A percentile compares a stretch with the other conserved stretches of the same genome.
These are phyloP conservation scores for Ophion obscuratus DNA, from an alignment of 2,888 invertebrate genomes.

Conservation along the genomic window DNA sequence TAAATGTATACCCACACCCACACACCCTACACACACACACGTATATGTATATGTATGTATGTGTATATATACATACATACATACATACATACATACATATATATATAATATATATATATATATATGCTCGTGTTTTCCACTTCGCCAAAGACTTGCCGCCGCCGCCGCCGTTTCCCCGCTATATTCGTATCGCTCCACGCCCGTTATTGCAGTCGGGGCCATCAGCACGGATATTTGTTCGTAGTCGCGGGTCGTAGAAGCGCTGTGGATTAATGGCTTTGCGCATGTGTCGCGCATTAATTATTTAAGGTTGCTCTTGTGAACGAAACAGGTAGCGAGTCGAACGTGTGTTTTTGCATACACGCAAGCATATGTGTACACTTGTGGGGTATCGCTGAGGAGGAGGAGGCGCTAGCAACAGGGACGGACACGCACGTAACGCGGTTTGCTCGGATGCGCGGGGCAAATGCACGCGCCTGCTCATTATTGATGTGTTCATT, in stretches of 20 bases:
- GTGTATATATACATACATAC: too few relatives aligned
- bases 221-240: slow-evolving; percentile 58
- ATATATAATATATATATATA: too few relatives aligned
- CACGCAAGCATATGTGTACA: not conserved
- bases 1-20: too few relatives aligned
- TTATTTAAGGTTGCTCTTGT: slow-evolving; percentile 68
- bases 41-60: not conserved
- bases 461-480: not conserved
- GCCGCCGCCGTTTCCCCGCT: too few relatives aligned
- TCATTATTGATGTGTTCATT: not conserved
- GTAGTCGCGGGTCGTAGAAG: slow-evolving; percentile 63
- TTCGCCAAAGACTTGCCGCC: too few relatives aligned
- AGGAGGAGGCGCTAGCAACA: slow-evolving; percentile 33
- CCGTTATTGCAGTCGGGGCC: too few relatives aligned
- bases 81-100: too few relatives aligned
- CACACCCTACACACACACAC: too few relatives aligned
- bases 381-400: slow-evolving; percentile 22
- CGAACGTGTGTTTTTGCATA: slow-evolving; percentile 60
- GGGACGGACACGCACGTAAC: slow-evolving; percentile 36
- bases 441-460: slow-evolving; percentile 7
- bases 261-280: slow-evolving; percentile 71
- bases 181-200: too few relatives aligned
- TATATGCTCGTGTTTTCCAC: too few relatives aligned
- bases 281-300: slow-evolving; percentile 67
- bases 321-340: slow-evolving; percentile 64